Percentiles rank a stretch among this genome's conserved stretches.
Evolutionary conservation across 2,797 vertebrate genomes (phyloP).

Genomic region (Phataginus tricuspis): DNA sequence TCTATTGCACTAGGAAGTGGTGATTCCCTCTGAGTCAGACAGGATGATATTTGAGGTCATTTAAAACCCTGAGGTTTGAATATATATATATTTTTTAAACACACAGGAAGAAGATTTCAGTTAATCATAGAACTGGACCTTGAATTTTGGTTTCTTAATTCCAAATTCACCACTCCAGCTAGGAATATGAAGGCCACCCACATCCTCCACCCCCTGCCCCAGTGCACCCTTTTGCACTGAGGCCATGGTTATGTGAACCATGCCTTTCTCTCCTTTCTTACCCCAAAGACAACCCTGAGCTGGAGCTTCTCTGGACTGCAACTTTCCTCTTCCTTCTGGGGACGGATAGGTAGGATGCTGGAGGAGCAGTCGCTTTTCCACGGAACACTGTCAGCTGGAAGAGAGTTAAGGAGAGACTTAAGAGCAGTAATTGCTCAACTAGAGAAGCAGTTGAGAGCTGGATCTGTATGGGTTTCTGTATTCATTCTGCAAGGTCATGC

Average conservation of each 20-base stretch:
- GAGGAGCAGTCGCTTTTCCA: conserved; percentile 82
- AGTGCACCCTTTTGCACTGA: not conserved
- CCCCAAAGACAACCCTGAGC: conserved; percentile 76
- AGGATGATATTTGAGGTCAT: not conserved
- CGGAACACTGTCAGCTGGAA: conserved; percentile 63
- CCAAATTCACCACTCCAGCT: not conserved
- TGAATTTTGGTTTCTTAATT: not conserved
- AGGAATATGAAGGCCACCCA: not conserved
- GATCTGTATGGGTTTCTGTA: accelerated
- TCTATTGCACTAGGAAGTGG: not conserved
- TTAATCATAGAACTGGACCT: not conserved
- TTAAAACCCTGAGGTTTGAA: not conserved
- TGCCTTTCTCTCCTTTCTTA: conserved; percentile 51
- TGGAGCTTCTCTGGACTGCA: conserved; percentile 75
- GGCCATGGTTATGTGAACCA: not conserved
- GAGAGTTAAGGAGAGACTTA: not conserved
- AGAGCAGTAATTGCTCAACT: not conserved
- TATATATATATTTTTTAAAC: not conserved
- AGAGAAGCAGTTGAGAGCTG: not conserved
- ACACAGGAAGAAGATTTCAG: not conserved
- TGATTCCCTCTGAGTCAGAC: not conserved
- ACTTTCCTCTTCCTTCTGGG: conserved; percentile 71
- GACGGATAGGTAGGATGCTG: conserved; percentile 64
- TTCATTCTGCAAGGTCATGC: accelerated
- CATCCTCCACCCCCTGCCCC: accelerated